Evolutionary conservation across 2,113 vertebrate genomes (phyloP).

Genomic region (Oxyruncus cristatus): DNA sequence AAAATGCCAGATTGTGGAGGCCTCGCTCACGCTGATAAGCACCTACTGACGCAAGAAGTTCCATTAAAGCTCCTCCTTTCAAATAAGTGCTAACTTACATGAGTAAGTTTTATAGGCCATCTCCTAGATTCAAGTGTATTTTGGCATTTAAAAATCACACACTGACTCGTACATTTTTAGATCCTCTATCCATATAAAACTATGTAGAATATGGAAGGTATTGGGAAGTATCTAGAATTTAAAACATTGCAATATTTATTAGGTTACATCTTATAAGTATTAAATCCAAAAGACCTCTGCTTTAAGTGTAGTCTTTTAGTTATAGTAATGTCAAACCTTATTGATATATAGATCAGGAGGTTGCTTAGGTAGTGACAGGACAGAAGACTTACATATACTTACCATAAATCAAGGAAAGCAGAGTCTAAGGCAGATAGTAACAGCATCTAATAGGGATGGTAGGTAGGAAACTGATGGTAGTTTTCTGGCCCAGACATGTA

Average conservation of each 20-base stretch:
- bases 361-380: not conserved
- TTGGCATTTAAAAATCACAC: not conserved
- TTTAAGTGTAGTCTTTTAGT: not conserved
- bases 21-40: not conserved
- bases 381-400: not conserved
- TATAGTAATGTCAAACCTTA: not conserved
- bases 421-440: not conserved
- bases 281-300: not conserved
- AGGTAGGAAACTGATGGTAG: not conserved
- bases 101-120: not conserved
- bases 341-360: not conserved
- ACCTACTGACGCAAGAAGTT: conserved; percentile 1
- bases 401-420: not conserved
- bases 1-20: conserved; percentile 6
- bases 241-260: not conserved
- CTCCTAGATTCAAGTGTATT: not conserved
- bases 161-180: not conserved
- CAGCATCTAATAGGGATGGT: not conserved
- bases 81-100: not conserved
- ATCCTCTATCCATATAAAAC: not conserved
- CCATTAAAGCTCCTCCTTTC: conserved; percentile 3
- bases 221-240: not conserved
- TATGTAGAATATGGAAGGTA: not conserved
- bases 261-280: not conserved
- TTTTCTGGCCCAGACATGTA: not conserved